These are phyloP conservation scores for Ericerus pela DNA, from an alignment of 1,140 invertebrate genomes.

Conservation along the genomic window DNA sequence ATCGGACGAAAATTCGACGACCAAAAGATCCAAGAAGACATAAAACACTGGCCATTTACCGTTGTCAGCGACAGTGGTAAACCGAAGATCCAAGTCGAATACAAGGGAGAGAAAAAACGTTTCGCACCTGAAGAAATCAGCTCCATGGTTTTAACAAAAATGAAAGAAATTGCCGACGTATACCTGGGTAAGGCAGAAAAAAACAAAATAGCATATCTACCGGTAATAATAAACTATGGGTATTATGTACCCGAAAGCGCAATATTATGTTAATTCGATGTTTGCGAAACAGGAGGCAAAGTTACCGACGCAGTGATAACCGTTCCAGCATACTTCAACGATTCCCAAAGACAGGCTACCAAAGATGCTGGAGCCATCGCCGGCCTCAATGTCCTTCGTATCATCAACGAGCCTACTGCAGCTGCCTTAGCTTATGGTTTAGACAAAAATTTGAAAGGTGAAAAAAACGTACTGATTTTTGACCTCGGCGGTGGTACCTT, in stretches of 20 bases:
- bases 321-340: slow-evolving; percentile 57
- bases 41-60: slow-evolving; percentile 67
- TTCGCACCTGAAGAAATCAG: slow-evolving; percentile 76
- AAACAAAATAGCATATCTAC: too few relatives aligned
- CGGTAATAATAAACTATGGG: too few relatives aligned
- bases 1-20: slow-evolving; percentile 66
- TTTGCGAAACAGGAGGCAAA: slow-evolving; percentile 33
- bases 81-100: slow-evolving; percentile 60
- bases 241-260: too few relatives aligned
- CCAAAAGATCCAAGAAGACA: slow-evolving; percentile 52
- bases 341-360: slow-evolving; percentile 51
- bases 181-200: slow-evolving; percentile 33
- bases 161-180: slow-evolving; percentile 41
- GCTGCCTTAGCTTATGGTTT: slow-evolving; percentile 71
- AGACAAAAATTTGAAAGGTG: slow-evolving; percentile 60
- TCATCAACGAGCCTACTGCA: slow-evolving; percentile 67
- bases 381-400: slow-evolving; percentile 64
- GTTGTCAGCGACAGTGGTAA: slow-evolving; percentile 51
- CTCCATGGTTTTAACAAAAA: slow-evolving; percentile 52
- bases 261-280: too few relatives aligned
- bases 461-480: slow-evolving; percentile 57
- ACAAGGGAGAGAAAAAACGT: slow-evolving; percentile 54
- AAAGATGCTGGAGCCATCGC: slow-evolving; percentile 60
- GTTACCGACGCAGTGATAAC: slow-evolving; percentile 51
- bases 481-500: slow-evolving; percentile 60